Conservation (phyloP, 2,888 invertebrate genomes). For the Arctia plantaginis region DNA sequence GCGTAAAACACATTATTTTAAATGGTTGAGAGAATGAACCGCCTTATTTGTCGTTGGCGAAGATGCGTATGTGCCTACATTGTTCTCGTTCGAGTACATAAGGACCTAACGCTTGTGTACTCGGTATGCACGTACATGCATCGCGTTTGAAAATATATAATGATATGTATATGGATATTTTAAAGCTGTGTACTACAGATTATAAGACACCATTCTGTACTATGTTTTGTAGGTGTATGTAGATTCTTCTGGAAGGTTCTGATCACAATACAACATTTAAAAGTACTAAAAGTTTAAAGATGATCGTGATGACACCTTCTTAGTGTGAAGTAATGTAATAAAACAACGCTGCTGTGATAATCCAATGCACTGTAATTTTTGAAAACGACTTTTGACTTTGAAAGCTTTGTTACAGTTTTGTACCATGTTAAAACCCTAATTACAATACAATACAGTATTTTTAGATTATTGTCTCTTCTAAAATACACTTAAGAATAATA, state of each 20-base stretch:
- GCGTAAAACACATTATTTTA: neutral
- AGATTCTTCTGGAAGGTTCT: too few relatives aligned
- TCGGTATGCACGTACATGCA: neutral
- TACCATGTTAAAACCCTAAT: too few relatives aligned
- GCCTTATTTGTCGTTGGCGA: neutral
- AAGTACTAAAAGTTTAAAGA: too few relatives aligned
- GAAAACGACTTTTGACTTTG: too few relatives aligned
- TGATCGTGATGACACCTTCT: too few relatives aligned
- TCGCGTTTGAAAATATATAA: neutral
- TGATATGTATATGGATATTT: neutral
- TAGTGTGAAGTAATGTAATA: neutral
- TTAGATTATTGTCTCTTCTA: too few relatives aligned
- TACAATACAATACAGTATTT: too few relatives aligned
- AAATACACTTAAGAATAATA: too few relatives aligned
- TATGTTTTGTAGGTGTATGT: neutral
- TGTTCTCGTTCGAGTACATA: neutral
- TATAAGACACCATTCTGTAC: neutral
- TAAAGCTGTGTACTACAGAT: neutral
- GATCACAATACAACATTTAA: too few relatives aligned
- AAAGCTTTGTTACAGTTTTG: too few relatives aligned
- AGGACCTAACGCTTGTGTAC: neutral
- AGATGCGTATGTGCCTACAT: neutral
- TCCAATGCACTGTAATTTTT: too few relatives aligned
- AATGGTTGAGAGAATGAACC: neutral
- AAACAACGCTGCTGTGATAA: neutral